Evolutionary conservation across 2,113 vertebrate genomes (phyloP).

Genomic region (Kobus ellipsiprymnus): DNA sequence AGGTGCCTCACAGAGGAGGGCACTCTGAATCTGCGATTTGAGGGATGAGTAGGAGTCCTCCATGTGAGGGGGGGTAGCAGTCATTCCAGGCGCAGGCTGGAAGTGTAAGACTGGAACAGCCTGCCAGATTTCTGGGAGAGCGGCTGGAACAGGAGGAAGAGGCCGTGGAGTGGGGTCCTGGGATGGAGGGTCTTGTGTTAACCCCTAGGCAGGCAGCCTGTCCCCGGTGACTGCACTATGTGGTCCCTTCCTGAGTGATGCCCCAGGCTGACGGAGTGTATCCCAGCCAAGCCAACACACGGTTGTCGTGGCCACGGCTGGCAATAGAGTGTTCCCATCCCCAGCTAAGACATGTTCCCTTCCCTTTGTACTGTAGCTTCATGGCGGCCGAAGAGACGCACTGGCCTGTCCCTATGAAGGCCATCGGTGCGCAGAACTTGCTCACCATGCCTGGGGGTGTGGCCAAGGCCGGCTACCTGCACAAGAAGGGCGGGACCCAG

Average conservation of each 20-base stretch:
- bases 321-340: neutral
- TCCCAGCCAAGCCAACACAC: neutral
- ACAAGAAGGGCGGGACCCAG: constrained; percentile 98
- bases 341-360: neutral
- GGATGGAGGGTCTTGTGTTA: neutral
- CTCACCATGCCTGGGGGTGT: constrained; percentile 98
- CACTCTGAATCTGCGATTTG: neutral
- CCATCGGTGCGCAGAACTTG: constrained; percentile 97
- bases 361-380: constrained; percentile 77
- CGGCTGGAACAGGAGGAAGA: neutral
- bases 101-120: neutral
- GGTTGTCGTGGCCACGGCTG: neutral
- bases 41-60: neutral
- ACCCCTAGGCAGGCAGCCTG: neutral
- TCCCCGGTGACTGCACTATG: neutral
- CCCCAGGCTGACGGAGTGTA: neutral
- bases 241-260: neutral
- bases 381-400: constrained; percentile 88
- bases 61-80: no score
- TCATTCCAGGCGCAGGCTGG: neutral
- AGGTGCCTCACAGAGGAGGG: neutral
- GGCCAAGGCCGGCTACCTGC: constrained; percentile 89
- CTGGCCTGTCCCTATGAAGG: constrained; percentile 97
- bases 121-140: neutral
- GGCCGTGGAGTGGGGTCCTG: no score